These are phyloP conservation scores for Zelostemma sp. DNA, from an alignment of 1,140 invertebrate genomes.

Conservation along the genomic window DNA sequence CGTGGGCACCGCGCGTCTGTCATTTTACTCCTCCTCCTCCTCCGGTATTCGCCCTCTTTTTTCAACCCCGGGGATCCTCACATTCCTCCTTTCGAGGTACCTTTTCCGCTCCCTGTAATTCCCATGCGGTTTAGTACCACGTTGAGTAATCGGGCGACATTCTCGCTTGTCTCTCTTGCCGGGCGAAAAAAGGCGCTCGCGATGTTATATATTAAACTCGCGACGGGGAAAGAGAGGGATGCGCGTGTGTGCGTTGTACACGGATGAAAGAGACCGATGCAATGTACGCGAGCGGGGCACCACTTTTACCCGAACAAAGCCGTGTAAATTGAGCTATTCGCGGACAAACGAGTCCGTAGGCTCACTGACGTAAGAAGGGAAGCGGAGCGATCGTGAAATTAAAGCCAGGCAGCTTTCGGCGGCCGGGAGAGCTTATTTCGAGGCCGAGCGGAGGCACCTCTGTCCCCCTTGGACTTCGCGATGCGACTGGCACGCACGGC, in stretches of 20 bases:
- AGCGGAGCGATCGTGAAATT: slow-evolving; percentile 3
- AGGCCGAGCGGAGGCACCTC: slow-evolving; percentile 17
- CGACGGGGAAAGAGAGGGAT: background rate
- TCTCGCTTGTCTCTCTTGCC: background rate
- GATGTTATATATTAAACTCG: too few species aligned
- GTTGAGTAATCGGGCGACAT: too few species aligned
- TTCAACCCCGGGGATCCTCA: too few species aligned
- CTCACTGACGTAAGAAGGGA: slow-evolving; percentile 8
- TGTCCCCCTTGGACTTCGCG: slow-evolving; percentile 37
- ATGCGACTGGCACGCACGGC: slow-evolving; percentile 52
- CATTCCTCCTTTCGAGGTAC: too few species aligned
- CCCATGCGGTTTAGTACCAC: too few species aligned
- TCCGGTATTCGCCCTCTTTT: slow-evolving; percentile 12
- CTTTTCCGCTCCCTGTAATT: too few species aligned
- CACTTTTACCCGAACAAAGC: background rate
- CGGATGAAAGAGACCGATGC: background rate
- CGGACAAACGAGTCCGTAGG: background rate
- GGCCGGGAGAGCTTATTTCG: slow-evolving; percentile 13
- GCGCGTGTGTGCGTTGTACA: background rate
- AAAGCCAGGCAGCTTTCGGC: background rate
- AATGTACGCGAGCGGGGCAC: background rate
- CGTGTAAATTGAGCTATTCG: background rate
- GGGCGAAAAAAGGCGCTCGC: background rate
- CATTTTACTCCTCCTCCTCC: background rate
- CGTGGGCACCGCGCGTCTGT: slow-evolving; percentile 1